A percentile compares a stretch with the other conserved stretches of the same genome.
phyloP scores from a whole-genome alignment of 30 jellyfish, hydroid and myxozoan genomes.

The Hydra vulgaris region DNA sequence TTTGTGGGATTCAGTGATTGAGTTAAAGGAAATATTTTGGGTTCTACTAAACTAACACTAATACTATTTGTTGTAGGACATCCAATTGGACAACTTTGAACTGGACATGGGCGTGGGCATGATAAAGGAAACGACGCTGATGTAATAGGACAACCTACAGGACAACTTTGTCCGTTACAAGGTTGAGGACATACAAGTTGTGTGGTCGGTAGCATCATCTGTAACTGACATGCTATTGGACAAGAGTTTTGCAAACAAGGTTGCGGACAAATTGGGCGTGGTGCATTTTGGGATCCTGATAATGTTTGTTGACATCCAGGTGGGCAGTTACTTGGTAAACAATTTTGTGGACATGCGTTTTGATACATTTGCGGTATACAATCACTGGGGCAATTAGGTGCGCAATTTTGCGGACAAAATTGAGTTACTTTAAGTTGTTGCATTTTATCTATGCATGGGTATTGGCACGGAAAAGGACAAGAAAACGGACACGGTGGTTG shows the following conservation, averaged over 20 bases:
- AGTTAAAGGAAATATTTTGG: not conserved
- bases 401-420: conserved; percentile 13
- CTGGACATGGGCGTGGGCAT: conserved; percentile 23
- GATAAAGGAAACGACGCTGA: conserved; percentile 4
- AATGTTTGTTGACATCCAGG: conserved; percentile 32
- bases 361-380: not conserved
- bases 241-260: conserved; percentile 53
- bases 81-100: conserved; percentile 23
- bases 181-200: conserved; percentile 22
- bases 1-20: conserved; percentile 9
- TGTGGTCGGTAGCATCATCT: not conserved
- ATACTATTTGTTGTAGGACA: conserved; percentile 15
- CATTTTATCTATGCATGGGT: conserved; percentile 28
- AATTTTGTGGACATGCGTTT: conserved; percentile 14
- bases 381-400: conserved; percentile 14
- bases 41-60: not conserved
- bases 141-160: conserved; percentile 26
- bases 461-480: conserved; percentile 38
- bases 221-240: conserved; percentile 31
- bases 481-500: conserved; percentile 55
- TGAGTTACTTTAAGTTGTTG: not conserved
- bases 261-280: conserved; percentile 53
- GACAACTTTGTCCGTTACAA: conserved; percentile 31
- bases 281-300: not conserved
- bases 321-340: conserved; percentile 44